These are phyloP conservation scores for Xanthorhoe designata DNA, from an alignment of 2,888 invertebrate species.

Conservation along the genomic window DNA sequence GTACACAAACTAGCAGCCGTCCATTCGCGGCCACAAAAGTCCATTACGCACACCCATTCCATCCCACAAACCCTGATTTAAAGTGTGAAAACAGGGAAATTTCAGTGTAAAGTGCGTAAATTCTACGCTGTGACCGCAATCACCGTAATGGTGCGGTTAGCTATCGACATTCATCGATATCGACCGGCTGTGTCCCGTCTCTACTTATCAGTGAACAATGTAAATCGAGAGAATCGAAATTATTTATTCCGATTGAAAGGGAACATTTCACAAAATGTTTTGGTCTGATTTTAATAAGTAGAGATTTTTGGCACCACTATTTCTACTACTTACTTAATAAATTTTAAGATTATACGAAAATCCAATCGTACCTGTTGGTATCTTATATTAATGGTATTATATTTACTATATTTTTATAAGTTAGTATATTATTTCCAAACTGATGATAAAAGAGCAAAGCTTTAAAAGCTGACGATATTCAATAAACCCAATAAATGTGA, in stretches of 20 bases:
- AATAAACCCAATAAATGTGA: constrained; percentile 32
- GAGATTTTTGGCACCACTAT: no score
- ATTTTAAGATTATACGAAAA: no score
- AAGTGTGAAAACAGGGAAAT: constrained; percentile 15
- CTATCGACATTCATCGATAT: constrained; percentile 14
- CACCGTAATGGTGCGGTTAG: constrained; percentile 10
- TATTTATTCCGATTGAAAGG: constrained; percentile 10
- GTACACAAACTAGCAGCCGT: constrained; percentile 1
- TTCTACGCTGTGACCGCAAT: constrained; percentile 5
- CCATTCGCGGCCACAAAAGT: constrained; percentile 9
- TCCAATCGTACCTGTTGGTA: no score
- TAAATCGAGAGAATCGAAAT: neutral
- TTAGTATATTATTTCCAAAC: no score
- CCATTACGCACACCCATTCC: constrained; percentile 11
- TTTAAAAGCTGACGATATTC: no score
- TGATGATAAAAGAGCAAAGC: no score
- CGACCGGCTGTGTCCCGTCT: constrained; percentile 5
- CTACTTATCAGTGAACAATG: constrained; percentile 4
- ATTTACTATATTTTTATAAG: no score
- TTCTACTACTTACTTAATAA: no score
- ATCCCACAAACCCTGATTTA: constrained; percentile 20
- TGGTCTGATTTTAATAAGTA: neutral
- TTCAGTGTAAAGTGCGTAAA: constrained; percentile 14
- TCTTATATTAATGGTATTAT: no score
- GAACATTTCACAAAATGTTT: constrained; percentile 1